These are phyloP conservation scores for Cettia cetti DNA, from an alignment of 2,113 vertebrate species.

Conservation along the genomic window DNA sequence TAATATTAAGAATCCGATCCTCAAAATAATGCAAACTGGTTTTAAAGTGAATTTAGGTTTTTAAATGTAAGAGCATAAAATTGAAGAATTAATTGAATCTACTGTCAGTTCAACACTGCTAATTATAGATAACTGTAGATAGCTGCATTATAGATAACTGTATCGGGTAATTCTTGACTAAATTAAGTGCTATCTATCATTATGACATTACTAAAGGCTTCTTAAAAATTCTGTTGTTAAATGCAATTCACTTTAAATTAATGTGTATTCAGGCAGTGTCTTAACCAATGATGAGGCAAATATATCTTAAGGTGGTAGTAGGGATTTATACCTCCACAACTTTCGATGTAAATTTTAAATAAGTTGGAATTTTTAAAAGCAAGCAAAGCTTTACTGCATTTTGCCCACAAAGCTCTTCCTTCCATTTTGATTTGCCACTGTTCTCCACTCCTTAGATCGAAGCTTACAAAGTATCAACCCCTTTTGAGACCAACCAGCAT, in stretches of 20 bases:
- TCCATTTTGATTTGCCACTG: neutral
- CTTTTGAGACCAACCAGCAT: neutral
- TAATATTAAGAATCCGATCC: neutral
- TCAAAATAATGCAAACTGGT: constrained; percentile 40
- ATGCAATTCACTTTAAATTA: constrained; percentile 47
- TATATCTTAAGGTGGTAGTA: neutral
- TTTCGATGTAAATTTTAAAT: neutral
- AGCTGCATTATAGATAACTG: neutral
- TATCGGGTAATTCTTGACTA: constrained; percentile 10
- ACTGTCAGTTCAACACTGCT: neutral
- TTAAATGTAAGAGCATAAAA: constrained; percentile 41
- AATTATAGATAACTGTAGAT: constrained; percentile 4
- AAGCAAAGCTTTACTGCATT: neutral
- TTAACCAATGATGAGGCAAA: neutral
- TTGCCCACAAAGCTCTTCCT: neutral
- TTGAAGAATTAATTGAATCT: constrained; percentile 55
- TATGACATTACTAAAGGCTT: constrained; percentile 35
- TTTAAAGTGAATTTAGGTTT: constrained; percentile 24
- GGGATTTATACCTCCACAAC: neutral
- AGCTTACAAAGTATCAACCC: neutral
- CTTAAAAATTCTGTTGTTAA: constrained; percentile 5
- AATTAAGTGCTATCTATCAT: constrained; percentile 55
- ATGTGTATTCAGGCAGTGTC: neutral
- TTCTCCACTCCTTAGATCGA: rapidly evolving
- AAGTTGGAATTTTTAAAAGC: neutral